Evolutionary conservation across 2,797 vertebrate genomes (phyloP), one percentile per base, ranked within the genome.

Genomic region (Pseudopleuronectes americanus): DNA sequence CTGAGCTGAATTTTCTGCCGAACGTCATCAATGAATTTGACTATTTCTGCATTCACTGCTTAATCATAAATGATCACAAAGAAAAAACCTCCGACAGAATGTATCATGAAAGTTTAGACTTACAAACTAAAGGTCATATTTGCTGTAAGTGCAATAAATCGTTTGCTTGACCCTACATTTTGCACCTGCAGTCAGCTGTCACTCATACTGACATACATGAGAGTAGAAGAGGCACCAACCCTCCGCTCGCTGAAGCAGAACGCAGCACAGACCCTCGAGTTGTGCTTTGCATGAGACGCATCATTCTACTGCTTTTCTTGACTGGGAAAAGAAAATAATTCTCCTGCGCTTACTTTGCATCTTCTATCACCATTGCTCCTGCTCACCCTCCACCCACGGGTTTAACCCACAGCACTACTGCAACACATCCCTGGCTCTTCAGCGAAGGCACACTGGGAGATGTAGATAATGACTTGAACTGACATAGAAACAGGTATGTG

Each of bases 381-480:
- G 49, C 57, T 66, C 61, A 57, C 59, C 53, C 51, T 64, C 59
- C 64, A 67, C 77, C 62, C 67, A 77, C 82, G 63, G 26, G 45
- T 76, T 82, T 74, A 81, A 81, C 72, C 71, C 58, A 53, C 68
- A 53, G n/a, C 4, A 43, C 58, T 61, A 60, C 1, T 49, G 74
- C 64, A 76, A 81, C 71, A 76, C 19, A 16, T 51, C 76, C 17
- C 68, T 58, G 73, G 41, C 75, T 75, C 69, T 45, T 77, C 53
- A 71, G 28, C 52, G 57, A 77, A 61, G 68, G 66, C 58, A 38
- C 74, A 70, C 24, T 58, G 67, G 71, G 74, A 75, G 81, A 79
- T 58, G 66, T 31, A 70, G 70, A 63, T 68, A 76, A 76, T 70
- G 38, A 77, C 71, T 56, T 14, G 13, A 74, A 74, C 54, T 64